Evolutionary conservation across 2,888 invertebrate species (phyloP).

Genomic region (Andrena fulva): DNA sequence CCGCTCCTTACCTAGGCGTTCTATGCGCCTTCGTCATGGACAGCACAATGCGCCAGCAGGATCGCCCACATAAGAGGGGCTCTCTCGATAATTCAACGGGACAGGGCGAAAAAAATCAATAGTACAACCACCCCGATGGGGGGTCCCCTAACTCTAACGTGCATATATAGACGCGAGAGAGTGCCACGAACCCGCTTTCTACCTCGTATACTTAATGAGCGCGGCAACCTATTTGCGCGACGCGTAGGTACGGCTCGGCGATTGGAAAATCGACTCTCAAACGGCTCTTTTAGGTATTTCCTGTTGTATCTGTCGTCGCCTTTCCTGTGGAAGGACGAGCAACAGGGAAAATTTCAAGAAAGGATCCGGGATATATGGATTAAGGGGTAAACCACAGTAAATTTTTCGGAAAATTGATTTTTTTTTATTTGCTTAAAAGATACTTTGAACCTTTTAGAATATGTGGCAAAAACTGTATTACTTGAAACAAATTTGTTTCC

Average conservation of each 20-base stretch:
- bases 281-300: background rate
- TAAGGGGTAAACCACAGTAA: too few relatives aligned
- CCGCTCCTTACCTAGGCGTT: constrained; percentile 10
- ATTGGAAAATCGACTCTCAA: constrained; percentile 28
- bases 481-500: too few relatives aligned
- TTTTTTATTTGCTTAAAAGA: too few relatives aligned
- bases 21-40: constrained; percentile 41
- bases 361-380: too few relatives aligned
- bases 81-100: constrained; percentile 80
- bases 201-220: constrained; percentile 77
- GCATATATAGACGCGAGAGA: constrained; percentile 47
- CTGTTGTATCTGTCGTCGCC: background rate
- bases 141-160: constrained; percentile 69
- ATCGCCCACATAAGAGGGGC: constrained; percentile 69
- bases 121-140: constrained; percentile 77
- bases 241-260: constrained; percentile 39
- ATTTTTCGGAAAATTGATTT: too few relatives aligned
- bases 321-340: too few relatives aligned
- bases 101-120: constrained; percentile 81
- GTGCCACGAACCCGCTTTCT: constrained; percentile 62
- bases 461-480: too few relatives aligned
- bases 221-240: constrained; percentile 61
- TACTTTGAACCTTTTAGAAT: too few relatives aligned
- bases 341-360: too few relatives aligned
- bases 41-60: constrained; percentile 71